Base-by-base conservation (phyloP, 1,140 invertebrate species). In the Proctacanthus coquilletti region DNA sequence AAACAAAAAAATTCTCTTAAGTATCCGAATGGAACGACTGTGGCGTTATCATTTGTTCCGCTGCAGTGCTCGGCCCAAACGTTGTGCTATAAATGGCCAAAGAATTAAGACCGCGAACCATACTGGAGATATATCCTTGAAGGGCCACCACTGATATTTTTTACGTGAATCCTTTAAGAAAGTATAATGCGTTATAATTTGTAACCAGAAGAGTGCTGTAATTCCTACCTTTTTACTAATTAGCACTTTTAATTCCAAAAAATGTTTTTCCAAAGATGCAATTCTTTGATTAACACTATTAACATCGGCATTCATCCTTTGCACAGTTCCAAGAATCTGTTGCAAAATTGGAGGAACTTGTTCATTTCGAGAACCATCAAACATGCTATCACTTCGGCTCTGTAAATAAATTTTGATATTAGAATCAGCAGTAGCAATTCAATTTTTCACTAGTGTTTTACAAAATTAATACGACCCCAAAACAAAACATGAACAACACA, bases 1-100 rank as follows among this genome's bases (percentile, higher is more conserved):
- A n/a, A n/a, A n/a, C n/a, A n/a, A n/a, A n/a, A n/a, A n/a, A n/a
- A n/a, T n/a, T n/a, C n/a, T n/a, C n/a, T n/a, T n/a, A n/a, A n/a
- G n/a, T n/a, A n/a, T n/a, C n/a, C n/a, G n/a, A n/a, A n/a, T n/a
- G n/a, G n/a, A n/a, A n/a, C n/a, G n/a, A n/a, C n/a, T n/a, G n/a
- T n/a, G n/a, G n/a, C n/a, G n/a, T n/a, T n/a, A n/a, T n/a, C n/a
- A n/a, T n/a, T n/a, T n/a, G n/a, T n/a, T n/a, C n/a, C n/a, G n/a
- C n/a, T n/a, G n/a, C n/a, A n/a, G n/a, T n/a, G n/a, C n/a, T n/a
- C n/a, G n/a, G n/a, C n/a, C n/a, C n/a, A 58, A 40, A 8, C 52
- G 51, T 37, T 47, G 37, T 25, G 63, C 66, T 18, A 73, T 21
- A 44, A 75, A 72, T 14, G 72, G 72, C 72, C 72, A 75, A 13